Evolutionary conservation across 1,140 invertebrate genomes (phyloP).

Genomic region (Riptortus pedestris): DNA sequence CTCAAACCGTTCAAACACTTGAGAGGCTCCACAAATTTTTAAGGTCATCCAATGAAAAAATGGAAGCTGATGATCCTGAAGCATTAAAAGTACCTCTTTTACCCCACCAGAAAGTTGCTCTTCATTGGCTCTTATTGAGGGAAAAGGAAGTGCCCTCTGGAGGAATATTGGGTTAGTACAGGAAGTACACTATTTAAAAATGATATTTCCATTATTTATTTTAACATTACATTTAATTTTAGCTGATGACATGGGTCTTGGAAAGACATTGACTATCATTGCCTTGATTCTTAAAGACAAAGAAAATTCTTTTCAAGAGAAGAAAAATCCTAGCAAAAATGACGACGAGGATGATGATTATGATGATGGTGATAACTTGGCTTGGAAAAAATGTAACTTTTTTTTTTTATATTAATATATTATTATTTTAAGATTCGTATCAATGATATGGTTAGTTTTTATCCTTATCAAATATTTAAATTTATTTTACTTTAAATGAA

Average conservation of each 20-base stretch:
- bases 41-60: slow-evolving; percentile 47
- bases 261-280: slow-evolving; percentile 89
- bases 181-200: slow-evolving; percentile 18
- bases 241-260: slow-evolving; percentile 93
- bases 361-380: slow-evolving; percentile 33
- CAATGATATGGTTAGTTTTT: too few relatives aligned
- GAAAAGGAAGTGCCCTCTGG: slow-evolving; percentile 72
- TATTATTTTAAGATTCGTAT: too few relatives aligned
- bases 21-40: slow-evolving; percentile 63
- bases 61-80: slow-evolving; percentile 48
- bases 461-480: too few relatives aligned
- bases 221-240: slow-evolving; percentile 29
- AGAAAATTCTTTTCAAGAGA: slow-evolving; percentile 31
- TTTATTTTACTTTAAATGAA: too few relatives aligned
- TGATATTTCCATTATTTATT: slow-evolving; percentile 9
- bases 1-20: slow-evolving; percentile 58
- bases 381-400: slow-evolving; percentile 12
- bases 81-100: slow-evolving; percentile 60
- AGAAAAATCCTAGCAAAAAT: slow-evolving; percentile 32
- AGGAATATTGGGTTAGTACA: slow-evolving; percentile 52
- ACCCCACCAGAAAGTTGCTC: slow-evolving; percentile 75
- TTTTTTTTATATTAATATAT: too few relatives aligned
- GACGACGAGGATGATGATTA: slow-evolving; percentile 37
- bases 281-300: slow-evolving; percentile 50
- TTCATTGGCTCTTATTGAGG: slow-evolving; percentile 82